Percentiles rank a stretch among this genome's conserved stretches.
Evolutionary conservation across 2,888 invertebrate genomes (phyloP).

Genomic region (Eutolmus rufibarbis): DNA sequence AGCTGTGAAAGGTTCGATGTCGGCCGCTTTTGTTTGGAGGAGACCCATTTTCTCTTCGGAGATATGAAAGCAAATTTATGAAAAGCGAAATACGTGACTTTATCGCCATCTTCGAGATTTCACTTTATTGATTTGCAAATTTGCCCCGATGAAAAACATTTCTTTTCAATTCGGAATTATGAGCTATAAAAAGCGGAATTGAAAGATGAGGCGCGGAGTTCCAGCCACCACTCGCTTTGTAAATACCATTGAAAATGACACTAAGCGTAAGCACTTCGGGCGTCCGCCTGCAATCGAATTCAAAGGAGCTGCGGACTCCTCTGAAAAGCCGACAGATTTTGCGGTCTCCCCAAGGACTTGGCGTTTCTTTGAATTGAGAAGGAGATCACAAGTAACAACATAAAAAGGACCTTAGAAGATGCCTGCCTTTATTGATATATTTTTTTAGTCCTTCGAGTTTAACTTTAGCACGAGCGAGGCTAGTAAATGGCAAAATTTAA

Average conservation of each 20-base stretch:
- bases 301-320: neutral
- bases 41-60: neutral
- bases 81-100: slow-evolving; percentile 26
- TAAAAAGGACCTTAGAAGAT: neutral
- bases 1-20: slow-evolving; percentile 7
- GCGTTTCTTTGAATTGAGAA: neutral
- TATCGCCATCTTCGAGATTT: neutral
- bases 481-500: too few relatives aligned
- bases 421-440: neutral
- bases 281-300: neutral
- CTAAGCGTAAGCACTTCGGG: neutral
- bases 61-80: slow-evolving; percentile 6
- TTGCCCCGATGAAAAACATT: neutral
- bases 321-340: neutral
- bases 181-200: neutral
- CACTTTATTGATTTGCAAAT: slow-evolving; percentile 11
- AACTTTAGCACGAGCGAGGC: neutral
- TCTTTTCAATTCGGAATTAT: neutral
- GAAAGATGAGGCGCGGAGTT: neutral
- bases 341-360: neutral
- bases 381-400: neutral
- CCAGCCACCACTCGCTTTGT: neutral
- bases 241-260: neutral
- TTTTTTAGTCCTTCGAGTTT: neutral
- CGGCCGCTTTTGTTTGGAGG: slow-evolving; percentile 1